Evolutionary conservation across 2,113 vertebrate genomes (phyloP), one percentile per base, ranked within the genome.

Genomic region (Hipposideros armiger): DNA sequence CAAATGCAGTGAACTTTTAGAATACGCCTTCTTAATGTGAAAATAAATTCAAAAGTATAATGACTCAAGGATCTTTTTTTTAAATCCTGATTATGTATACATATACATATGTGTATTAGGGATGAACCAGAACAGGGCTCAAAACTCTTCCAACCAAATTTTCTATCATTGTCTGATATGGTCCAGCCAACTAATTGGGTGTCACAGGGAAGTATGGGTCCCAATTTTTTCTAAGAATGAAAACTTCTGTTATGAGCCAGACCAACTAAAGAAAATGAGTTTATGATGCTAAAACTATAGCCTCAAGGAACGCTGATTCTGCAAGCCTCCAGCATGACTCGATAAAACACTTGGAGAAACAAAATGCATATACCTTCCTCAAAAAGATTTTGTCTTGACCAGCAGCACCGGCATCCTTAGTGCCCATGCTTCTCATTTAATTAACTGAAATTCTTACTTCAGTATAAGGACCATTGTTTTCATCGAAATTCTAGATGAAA

Each of bases 361-460:
- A 94, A 89, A 62, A 74, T 78, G 78, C 19, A 73, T 11, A 13
- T 1, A 2, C 4, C 1, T 40, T 4, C 10, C 20, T 32, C 52
- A n/a, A 17, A 76, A 91, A 64, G 28, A 76, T 74, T 74, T 16
- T 58, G 4, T 11, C 40, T 72, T 87, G 7, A 77, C 16, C 14
- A 82, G 13, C 42, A 66, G 52, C 42, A 72, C 19, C 50, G 91
- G 42, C 15, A 84, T 40, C 9, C 47, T 70, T 36, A 32, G 6
- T 77, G 47, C 14, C 66, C 4, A 8, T 42, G 28, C 22, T 92
- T 92, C 13, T 91, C 10, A 91, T 54, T 74, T 94, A 77, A 95
- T 66, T 54, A 84, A 90, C 66, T n/a, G 85, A 92, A 72, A 28
- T 47, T 83, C 52, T 92, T 66, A 78, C 81, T 88, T 52, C 87